These are phyloP conservation scores for Sakesphorus luctuosus DNA, from an alignment of 2,113 vertebrate genomes.

Conservation along the genomic window DNA sequence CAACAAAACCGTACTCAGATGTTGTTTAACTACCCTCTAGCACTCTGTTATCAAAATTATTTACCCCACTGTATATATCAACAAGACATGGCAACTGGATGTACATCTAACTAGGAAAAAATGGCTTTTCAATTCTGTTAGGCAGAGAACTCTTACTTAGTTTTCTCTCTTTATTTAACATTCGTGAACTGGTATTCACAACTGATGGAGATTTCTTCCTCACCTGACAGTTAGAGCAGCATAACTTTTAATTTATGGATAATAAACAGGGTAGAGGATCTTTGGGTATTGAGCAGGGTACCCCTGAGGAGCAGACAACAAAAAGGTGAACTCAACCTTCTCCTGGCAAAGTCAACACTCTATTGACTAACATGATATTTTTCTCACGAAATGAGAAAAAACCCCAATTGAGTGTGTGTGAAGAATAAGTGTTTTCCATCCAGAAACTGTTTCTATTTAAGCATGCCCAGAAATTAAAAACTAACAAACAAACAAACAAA, in stretches of 20 bases:
- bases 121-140: background rate
- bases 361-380: background rate
- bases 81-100: background rate
- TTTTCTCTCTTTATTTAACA: background rate
- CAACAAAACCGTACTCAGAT: background rate
- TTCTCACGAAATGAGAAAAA: background rate
- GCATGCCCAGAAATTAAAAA: background rate
- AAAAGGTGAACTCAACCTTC: background rate
- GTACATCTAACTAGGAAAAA: background rate
- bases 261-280: background rate
- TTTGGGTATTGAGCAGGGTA: background rate
- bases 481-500: too few relatives aligned
- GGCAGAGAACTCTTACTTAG: background rate
- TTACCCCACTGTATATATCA: background rate
- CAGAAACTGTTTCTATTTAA: background rate
- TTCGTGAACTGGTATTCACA: background rate
- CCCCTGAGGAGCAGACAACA: background rate
- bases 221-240: background rate
- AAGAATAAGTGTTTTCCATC: background rate
- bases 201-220: background rate
- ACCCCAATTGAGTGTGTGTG: background rate
- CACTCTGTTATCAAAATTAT: slow-evolving; percentile 18
- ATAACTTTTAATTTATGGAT: background rate
- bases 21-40: background rate
- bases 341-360: background rate